These are phyloP conservation scores for Schizotus pectinicornis DNA, from an alignment of 2,888 invertebrate species.

Conservation along the genomic window DNA sequence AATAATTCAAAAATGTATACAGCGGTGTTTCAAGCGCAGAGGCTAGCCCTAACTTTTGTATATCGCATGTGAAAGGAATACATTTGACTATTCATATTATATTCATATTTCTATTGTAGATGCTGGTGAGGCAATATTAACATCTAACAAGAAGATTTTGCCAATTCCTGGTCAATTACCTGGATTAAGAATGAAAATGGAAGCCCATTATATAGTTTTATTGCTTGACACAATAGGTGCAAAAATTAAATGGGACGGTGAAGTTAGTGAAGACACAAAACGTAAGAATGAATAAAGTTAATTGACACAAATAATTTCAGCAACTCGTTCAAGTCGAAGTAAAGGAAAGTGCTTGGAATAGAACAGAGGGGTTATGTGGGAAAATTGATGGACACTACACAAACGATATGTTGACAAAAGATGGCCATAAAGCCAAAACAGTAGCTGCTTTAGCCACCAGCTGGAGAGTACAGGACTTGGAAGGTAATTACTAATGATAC, in stretches of 20 bases:
- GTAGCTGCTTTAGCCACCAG: slow-evolving; percentile 63
- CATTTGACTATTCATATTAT: background rate
- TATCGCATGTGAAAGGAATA: no score
- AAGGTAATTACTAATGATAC: slow-evolving; percentile 40
- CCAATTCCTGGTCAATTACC: slow-evolving; percentile 77
- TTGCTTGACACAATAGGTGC: slow-evolving; percentile 72
- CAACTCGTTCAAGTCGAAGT: slow-evolving; percentile 72
- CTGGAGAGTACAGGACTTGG: slow-evolving; percentile 63
- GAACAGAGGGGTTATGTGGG: slow-evolving; percentile 84
- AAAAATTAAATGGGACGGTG: slow-evolving; percentile 79
- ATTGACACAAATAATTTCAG: slow-evolving; percentile 49
- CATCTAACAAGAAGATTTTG: slow-evolving; percentile 49
- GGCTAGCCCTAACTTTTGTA: no score
- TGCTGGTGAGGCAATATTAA: slow-evolving; percentile 11
- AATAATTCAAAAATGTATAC: no score
- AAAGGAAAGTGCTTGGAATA: slow-evolving; percentile 74
- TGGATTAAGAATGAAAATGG: slow-evolving; percentile 75
- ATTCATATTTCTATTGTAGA: background rate
- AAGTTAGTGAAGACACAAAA: slow-evolving; percentile 57
- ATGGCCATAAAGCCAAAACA: slow-evolving; percentile 60
- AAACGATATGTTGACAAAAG: slow-evolving; percentile 73
- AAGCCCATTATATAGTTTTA: slow-evolving; percentile 72
- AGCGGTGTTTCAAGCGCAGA: no score
- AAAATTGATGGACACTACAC: slow-evolving; percentile 71
- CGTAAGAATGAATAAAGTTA: background rate